Evolutionary conservation across 2,888 invertebrate genomes (phyloP), one percentile per base, ranked within the genome.

Genomic region (Ophion ellenae): DNA sequence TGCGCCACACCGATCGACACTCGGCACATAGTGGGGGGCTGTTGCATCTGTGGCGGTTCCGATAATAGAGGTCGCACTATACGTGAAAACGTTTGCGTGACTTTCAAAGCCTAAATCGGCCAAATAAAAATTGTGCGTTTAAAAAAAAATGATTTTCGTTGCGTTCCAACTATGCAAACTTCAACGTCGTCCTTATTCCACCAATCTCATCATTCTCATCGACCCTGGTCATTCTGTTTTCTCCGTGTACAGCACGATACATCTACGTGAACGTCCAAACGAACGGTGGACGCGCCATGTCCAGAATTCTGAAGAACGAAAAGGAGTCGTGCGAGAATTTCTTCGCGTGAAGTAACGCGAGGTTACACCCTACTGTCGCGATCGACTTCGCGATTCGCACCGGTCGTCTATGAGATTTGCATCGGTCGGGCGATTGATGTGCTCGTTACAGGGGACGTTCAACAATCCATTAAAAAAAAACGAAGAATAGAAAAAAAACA

Each of bases 221-320:
- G 40, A 40, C 6, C 40, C 40, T 6, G 9, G 40, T 40, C 17
- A 17, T 53, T 53, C 14, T 53, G 2, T 53, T 5, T 53, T 53
- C 53, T 53, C 17, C 17, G 17, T 53, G 53, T 4, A 53, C 14
- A 17, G 17, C 14, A 17, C 53, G 53, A 53, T 40, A 59, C 11
- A 59, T 20, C 57, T 14, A 40, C 36, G 2, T 10, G 61, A 61
- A 74, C 28, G 63, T 17, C 74, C 20, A 17, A 74, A 74, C 45
- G 45, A 59, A 61, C 74, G 10, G 61, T 24, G 24, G 40, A 24
- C 40, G 24, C 1, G 17, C 7, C 11, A 45, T 10, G 61, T 28
- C 7, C 61, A 7, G n/a, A 20, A 20, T 14, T 17, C 28, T 2
- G 10, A 14, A 36, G 20, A 9, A 9, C 4, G 14, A 11, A 40